phyloP scores from a whole-genome alignment of 2,113 vertebrate species.

The Syngnathus floridae region DNA sequence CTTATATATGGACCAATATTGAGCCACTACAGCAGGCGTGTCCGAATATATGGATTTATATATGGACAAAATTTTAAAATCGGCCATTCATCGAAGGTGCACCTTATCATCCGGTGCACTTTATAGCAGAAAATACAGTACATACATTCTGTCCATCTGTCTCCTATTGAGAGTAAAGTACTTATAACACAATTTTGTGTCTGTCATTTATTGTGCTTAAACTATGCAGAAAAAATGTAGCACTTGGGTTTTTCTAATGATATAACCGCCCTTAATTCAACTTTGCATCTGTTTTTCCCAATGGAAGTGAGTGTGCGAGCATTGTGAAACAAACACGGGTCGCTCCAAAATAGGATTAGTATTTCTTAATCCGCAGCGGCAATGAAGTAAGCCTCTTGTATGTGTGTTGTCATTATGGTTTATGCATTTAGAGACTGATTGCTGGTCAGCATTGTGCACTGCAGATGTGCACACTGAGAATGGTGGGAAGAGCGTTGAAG shows the following conservation, averaged over 20 bases:
- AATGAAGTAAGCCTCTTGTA: slow-evolving; percentile 28
- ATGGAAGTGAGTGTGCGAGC: neutral
- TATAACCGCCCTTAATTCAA: neutral
- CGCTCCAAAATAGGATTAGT: slow-evolving; percentile 52
- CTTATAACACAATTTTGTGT: neutral
- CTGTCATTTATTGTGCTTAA: neutral
- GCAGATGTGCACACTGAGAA: slow-evolving; percentile 27
- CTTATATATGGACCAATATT: no score
- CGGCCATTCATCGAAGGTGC: no score
- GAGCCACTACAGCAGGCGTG: no score
- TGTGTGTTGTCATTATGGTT: slow-evolving; percentile 6
- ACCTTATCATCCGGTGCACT: no score
- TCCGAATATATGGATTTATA: no score
- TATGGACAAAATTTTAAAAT: no score
- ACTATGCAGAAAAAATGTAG: neutral
- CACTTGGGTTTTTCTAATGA: neutral
- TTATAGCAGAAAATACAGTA: no score
- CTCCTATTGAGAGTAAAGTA: neutral
- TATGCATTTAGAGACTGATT: slow-evolving; percentile 11
- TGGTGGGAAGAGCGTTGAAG: neutral
- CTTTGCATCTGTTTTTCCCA: neutral
- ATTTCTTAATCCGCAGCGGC: slow-evolving; percentile 37
- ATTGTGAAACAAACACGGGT: slow-evolving; percentile 25
- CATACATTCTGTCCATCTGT: neutral
- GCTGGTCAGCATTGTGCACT: slow-evolving; percentile 5